Percentiles rank a stretch among this genome's conserved stretches.
Conservation (phyloP, 2,113 vertebrate species). For the Xiphophorus couchianus region DNA sequence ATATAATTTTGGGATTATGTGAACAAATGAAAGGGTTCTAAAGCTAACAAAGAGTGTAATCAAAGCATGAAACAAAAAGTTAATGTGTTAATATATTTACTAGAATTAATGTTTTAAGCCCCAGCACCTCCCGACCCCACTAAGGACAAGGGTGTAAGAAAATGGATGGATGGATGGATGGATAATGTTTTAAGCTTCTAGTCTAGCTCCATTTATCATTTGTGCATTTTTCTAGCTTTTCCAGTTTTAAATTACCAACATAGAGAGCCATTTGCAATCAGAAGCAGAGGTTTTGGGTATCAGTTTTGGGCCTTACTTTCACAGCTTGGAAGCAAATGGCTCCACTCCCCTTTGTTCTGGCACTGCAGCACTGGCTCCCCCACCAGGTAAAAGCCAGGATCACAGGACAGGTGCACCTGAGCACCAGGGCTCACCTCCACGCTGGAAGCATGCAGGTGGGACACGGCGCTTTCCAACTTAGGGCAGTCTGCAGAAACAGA, state of each 20-base stretch:
- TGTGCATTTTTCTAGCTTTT: not conserved
- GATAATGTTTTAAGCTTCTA: not conserved
- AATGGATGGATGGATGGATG: no score
- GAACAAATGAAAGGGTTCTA: not conserved
- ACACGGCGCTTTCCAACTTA: conserved; percentile 82
- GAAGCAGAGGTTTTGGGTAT: not conserved
- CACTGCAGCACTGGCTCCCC: conserved; percentile 91
- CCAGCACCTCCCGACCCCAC: no score
- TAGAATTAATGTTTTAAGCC: not conserved
- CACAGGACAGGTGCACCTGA: conserved; percentile 90
- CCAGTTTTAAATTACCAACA: not conserved
- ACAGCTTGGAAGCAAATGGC: conserved; percentile 89
- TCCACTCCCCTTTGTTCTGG: conserved; percentile 94
- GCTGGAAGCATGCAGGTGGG: conserved; percentile 84
- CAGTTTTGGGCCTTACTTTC: conserved; percentile 85
- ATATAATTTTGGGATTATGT: not conserved
- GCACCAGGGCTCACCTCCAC: conserved; percentile 86
- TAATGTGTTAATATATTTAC: no score
- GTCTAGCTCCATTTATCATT: not conserved
- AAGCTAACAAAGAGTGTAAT: no score
- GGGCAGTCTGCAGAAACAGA: conserved; percentile 86
- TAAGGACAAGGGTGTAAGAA: no score
- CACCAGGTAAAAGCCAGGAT: conserved; percentile 93
- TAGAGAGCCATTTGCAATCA: not conserved
- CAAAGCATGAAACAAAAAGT: no score